Conservation (phyloP, 1,140 invertebrate species). For the Globodera ellingtonae region DNA sequence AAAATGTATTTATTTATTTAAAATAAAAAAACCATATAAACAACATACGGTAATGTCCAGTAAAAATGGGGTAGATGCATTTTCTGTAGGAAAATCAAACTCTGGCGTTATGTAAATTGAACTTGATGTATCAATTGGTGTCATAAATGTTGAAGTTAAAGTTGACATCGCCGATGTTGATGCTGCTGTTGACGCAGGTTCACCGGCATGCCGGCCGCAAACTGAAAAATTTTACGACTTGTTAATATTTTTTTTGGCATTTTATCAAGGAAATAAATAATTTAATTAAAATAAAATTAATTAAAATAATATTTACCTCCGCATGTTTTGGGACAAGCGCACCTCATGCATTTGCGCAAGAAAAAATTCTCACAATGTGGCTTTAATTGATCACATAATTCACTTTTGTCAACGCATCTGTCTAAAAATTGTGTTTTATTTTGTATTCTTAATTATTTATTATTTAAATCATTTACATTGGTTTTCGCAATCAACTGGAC, state of each 20-base stretch:
- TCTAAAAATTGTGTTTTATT: background rate
- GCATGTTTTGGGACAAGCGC: constrained; percentile 25
- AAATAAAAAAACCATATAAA: no score
- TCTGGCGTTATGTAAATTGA: background rate
- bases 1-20: background rate
- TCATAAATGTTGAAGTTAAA: constrained; percentile 5
- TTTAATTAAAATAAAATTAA: background rate
- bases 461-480: constrained; percentile 6
- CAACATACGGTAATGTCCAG: no score
- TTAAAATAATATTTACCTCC: background rate
- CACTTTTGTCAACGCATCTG: constrained; percentile 32
- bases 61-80: background rate
- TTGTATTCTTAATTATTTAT: background rate
- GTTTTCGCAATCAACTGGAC: background rate
- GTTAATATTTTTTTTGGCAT: background rate
- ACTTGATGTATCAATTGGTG: background rate
- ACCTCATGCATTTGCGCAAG: constrained; percentile 31
- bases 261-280: background rate
- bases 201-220: background rate
- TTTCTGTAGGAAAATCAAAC: background rate
- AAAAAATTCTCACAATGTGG: constrained; percentile 31
- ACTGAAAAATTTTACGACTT: background rate
- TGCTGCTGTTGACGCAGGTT: background rate
- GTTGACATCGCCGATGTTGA: background rate
- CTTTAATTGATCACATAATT: constrained; percentile 23